Percentiles rank a stretch among this genome's conserved stretches.
Conservation (phyloP, 2,113 vertebrate species). For the Microtus oregoni region DNA sequence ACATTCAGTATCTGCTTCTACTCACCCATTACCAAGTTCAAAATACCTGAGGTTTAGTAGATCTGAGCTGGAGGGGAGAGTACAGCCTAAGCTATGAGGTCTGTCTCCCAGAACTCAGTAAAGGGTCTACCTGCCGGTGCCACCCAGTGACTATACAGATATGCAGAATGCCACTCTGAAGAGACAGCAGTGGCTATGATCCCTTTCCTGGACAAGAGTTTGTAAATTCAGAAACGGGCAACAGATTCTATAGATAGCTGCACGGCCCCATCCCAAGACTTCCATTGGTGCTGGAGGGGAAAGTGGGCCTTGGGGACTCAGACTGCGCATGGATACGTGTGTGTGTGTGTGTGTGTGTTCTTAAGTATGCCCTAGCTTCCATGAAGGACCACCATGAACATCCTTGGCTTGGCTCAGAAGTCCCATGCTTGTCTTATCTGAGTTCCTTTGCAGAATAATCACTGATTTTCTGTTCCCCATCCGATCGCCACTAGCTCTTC, state of each 20-base stretch:
- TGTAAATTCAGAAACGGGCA: constrained; percentile 22
- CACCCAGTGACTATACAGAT: not conserved
- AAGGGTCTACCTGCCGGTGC: not conserved
- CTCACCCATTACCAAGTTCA: not conserved
- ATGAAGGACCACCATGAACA: not conserved
- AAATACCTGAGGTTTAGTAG: not conserved
- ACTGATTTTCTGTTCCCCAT: constrained; percentile 47
- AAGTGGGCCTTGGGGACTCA: not conserved
- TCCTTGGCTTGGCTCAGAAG: constrained; percentile 1
- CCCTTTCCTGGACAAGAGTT: constrained; percentile 2
- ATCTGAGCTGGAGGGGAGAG: not conserved
- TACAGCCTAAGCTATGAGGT: not conserved
- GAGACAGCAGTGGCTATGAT: not conserved
- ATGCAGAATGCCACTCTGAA: not conserved
- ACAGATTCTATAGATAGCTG: not conserved
- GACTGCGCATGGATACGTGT: not conserved
- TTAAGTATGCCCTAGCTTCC: not conserved
- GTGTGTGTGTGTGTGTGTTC: not conserved
- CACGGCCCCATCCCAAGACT: not conserved
- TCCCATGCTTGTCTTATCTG: not conserved
- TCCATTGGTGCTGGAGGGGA: not conserved
- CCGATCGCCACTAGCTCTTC: not conserved
- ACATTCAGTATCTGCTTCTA: not conserved
- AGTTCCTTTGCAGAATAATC: not conserved
- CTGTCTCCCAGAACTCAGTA: not conserved